Percentiles rank a stretch among this genome's conserved stretches.
Evolutionary conservation across 2,888 invertebrate genomes (phyloP).

Genomic region (Aleiodes testaceus): DNA sequence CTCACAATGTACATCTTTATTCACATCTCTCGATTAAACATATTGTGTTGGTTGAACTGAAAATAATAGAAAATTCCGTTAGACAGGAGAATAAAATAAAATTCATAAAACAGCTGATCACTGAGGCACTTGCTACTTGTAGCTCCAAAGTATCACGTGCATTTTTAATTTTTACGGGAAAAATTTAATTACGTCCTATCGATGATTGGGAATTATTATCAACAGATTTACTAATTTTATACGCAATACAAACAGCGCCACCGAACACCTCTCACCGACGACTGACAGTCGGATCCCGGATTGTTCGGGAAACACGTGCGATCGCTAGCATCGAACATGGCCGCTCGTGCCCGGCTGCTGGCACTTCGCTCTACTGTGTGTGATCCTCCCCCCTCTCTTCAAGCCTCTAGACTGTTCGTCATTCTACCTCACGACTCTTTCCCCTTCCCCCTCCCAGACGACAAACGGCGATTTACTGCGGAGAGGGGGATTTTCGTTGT

Average conservation of each 20-base stretch:
- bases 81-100: not conserved
- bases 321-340: conserved; percentile 58
- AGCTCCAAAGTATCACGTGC: conserved; percentile 1
- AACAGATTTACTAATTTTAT: not conserved
- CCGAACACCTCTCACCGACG: conserved; percentile 51
- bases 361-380: conserved; percentile 35
- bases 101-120: conserved; percentile 22
- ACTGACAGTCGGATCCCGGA: conserved; percentile 52
- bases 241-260: conserved; percentile 25
- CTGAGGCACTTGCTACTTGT: not conserved
- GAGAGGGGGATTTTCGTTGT: too few species aligned
- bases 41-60: too few species aligned
- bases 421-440: not conserved
- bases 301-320: conserved; percentile 57
- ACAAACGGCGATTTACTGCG: too few species aligned
- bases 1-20: too few species aligned
- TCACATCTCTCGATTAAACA: too few species aligned
- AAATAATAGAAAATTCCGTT: too few species aligned
- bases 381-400: not conserved
- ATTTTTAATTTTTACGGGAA: not conserved
- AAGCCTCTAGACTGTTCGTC: not conserved
- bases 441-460: not conserved
- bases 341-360: conserved; percentile 43
- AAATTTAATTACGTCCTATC: too few species aligned
- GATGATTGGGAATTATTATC: too few species aligned